Evolutionary conservation across 2,113 vertebrate genomes (phyloP), one percentile per base, ranked within the genome.

Genomic region (Dolichotis patagonum): DNA sequence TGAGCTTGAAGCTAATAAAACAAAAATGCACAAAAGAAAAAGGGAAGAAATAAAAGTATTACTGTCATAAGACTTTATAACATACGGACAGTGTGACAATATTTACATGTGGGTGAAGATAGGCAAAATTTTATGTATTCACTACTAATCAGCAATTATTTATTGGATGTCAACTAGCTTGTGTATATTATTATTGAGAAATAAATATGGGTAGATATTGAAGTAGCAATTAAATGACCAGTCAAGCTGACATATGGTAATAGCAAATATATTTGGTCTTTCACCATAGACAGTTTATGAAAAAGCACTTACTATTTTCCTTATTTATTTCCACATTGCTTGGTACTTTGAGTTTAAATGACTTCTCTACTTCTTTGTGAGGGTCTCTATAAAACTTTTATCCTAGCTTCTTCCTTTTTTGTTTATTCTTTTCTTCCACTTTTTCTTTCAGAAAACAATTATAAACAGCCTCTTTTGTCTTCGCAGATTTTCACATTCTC

Each of bases 361-460:
- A 41, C 17, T 77, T 82, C 73, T 7, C 22, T 69, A 81, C 19
- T 22, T 81, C n/a, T 30, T 63, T 41, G 58, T 32, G 60, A 89
- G 46, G 43, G 13, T 0, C 86, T 62, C 38, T 30, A 67, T 46
- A 85, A 75, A 62, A 90, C 1, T 43, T 38, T 78, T 67, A 84
- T 67, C 54, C 11, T 3, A 75, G 5, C 62, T 5, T 90, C 41
- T 62, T 1, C 54, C 38, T 73, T 46, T 84, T 12, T 20, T 43
- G 52, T 96, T 91, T 32, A 88, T 54, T 56, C 41, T 41, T n/a
- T 86, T 30, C 60, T 96, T 63, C 30, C 7, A 52, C 9, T 77
- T 85, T 88, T 58, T 60, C 9, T 67, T 91, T 71, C 80, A 90
- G 52, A 62, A 96, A 97, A 88, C 12, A 90, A 71, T 38, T 56